Percentiles rank a stretch among this genome's conserved stretches.
These are phyloP conservation scores for Acrossocheilus wenchowensis DNA, from an alignment of 2,797 vertebrate genomes.

Conservation along the genomic window DNA sequence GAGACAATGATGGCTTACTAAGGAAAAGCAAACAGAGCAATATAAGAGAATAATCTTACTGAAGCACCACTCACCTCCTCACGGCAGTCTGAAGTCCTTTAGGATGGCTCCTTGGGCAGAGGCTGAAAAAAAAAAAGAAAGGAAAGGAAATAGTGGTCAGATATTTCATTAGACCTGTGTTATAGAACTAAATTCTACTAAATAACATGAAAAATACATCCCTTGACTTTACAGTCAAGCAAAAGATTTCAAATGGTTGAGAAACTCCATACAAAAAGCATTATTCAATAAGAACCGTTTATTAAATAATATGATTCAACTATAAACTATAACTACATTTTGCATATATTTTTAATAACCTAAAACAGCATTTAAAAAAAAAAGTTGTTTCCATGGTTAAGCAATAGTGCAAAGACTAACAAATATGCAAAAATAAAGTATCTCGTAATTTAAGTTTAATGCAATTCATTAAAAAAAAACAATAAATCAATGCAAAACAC, in stretches of 20 bases:
- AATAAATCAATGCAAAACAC: neutral
- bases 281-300: neutral
- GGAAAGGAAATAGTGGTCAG: slow-evolving; percentile 58
- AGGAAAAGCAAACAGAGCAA: slow-evolving; percentile 12
- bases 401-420: neutral
- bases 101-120: slow-evolving; percentile 85
- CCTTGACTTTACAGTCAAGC: neutral
- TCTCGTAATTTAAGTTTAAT: neutral
- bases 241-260: neutral
- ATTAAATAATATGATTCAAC: neutral
- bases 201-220: neutral
- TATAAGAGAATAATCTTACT: slow-evolving; percentile 30
- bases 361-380: neutral
- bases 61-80: slow-evolving; percentile 65
- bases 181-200: neutral
- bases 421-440: neutral
- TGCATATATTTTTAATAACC: neutral
- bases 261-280: neutral
- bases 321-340: neutral
- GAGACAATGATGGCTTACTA: slow-evolving; percentile 18
- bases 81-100: slow-evolving; percentile 68
- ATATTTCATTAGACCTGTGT: neutral
- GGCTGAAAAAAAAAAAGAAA: slow-evolving; percentile 73
- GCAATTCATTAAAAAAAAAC: neutral
- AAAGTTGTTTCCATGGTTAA: neutral